Percentiles rank a stretch among this genome's conserved stretches.
phyloP scores from a whole-genome alignment of 2,113 vertebrate species.

The Erythrocebus patas region DNA sequence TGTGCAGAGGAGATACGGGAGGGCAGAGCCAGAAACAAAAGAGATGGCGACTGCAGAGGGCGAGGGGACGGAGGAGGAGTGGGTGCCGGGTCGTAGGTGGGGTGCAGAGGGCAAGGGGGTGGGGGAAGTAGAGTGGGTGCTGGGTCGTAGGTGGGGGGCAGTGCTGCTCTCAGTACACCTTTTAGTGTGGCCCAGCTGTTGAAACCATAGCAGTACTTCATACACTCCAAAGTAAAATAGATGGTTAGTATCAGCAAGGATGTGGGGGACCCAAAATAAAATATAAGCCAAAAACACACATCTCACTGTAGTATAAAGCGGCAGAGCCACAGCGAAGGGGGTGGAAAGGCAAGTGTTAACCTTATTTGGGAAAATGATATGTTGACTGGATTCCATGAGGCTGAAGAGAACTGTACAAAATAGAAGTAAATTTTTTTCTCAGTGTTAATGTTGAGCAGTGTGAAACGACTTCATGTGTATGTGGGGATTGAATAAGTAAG shows the following conservation, averaged over 20 bases:
- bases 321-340: too few species aligned
- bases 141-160: fast-evolving
- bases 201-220: neutral
- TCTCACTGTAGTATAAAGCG: fast-evolving
- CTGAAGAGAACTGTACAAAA: neutral
- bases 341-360: neutral
- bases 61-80: fast-evolving
- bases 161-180: fast-evolving
- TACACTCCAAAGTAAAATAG: neutral
- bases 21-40: fast-evolving
- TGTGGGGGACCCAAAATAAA: neutral
- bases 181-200: neutral
- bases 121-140: too few species aligned
- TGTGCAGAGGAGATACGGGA: neutral
- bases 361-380: neutral
- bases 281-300: neutral
- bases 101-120: fast-evolving
- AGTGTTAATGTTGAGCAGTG: fast-evolving
- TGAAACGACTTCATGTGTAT: fast-evolving
- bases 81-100: fast-evolving
- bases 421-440: neutral
- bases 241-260: neutral
- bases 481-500: too few species aligned
- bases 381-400: neutral
- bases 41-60: fast-evolving